These are phyloP conservation scores for Craseonycteris thonglongyai DNA, from an alignment of 2,113 vertebrate genomes.

Conservation along the genomic window DNA sequence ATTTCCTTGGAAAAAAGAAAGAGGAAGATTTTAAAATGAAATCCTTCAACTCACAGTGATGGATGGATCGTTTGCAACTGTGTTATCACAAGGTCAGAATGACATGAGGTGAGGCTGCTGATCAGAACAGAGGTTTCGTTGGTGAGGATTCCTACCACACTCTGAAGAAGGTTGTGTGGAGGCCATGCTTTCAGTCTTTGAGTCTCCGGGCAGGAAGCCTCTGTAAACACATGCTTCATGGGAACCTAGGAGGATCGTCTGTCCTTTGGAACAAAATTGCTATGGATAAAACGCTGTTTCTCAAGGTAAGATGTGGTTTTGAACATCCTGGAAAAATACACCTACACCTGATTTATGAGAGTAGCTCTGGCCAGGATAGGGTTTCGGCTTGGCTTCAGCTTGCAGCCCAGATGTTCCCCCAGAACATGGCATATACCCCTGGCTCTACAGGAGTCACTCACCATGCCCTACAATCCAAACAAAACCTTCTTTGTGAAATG, in stretches of 20 bases:
- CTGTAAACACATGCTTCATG: slow-evolving; percentile 75
- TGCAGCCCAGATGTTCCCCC: slow-evolving; percentile 75
- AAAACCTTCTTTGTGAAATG: slow-evolving; percentile 73
- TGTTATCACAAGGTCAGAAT: slow-evolving; percentile 45
- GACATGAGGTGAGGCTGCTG: not conserved
- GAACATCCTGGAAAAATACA: slow-evolving; percentile 78
- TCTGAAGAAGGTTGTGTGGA: slow-evolving; percentile 74
- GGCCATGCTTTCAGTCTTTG: slow-evolving; percentile 66
- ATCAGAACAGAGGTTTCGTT: slow-evolving; percentile 68
- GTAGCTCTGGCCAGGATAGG: slow-evolving; percentile 73
- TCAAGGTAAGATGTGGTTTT: slow-evolving; percentile 81
- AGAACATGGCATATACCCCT: slow-evolving; percentile 42
- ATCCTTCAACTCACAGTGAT: slow-evolving; percentile 44
- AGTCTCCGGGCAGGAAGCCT: slow-evolving; percentile 78
- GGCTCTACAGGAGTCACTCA: slow-evolving; percentile 59
- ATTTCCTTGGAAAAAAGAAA: not conserved
- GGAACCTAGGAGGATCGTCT: slow-evolving; percentile 56
- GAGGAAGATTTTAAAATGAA: slow-evolving; percentile 38
- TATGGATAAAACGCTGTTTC: slow-evolving; percentile 76
- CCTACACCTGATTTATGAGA: slow-evolving; percentile 82
- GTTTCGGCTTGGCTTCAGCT: slow-evolving; percentile 74
- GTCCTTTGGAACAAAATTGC: slow-evolving; percentile 69
- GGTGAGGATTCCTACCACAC: slow-evolving; percentile 57
- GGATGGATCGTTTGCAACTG: slow-evolving; percentile 62
- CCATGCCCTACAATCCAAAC: slow-evolving; percentile 65